phyloP scores from a whole-genome alignment of 2,113 vertebrate genomes.

The Charadrius vociferus region DNA sequence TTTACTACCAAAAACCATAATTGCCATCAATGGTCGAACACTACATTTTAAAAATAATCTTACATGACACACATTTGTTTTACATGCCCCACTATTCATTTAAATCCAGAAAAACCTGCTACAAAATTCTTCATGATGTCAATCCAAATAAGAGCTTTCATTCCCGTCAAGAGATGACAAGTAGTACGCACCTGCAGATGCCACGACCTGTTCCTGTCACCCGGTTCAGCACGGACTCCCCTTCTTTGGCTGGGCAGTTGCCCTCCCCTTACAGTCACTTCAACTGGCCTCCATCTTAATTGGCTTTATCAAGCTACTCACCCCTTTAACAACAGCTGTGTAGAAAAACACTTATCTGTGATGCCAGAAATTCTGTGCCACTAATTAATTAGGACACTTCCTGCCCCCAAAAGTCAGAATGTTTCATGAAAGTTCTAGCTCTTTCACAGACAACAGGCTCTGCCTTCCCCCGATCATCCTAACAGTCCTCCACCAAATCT shows the following conservation, averaged over 20 bases:
- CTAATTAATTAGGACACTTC: rapidly evolving
- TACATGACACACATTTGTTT: neutral
- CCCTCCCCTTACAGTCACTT: rapidly evolving
- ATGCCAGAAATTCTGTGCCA: neutral
- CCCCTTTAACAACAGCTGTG: too few relatives aligned
- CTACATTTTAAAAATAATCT: neutral
- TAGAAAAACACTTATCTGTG: neutral
- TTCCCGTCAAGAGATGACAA: rapidly evolving
- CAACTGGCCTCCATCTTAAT: rapidly evolving
- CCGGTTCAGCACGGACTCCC: neutral
- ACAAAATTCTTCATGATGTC: rapidly evolving
- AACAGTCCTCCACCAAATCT: too few relatives aligned
- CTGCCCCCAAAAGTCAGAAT: too few relatives aligned
- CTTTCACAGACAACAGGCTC: neutral
- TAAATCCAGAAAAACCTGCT: neutral
- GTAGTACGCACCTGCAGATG: neutral
- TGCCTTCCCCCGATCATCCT: neutral
- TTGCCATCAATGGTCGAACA: neutral
- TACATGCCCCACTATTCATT: rapidly evolving
- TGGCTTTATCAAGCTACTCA: neutral
- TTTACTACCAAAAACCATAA: neutral
- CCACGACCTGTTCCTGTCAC: rapidly evolving
- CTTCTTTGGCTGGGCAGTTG: neutral
- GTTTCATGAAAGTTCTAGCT: neutral
- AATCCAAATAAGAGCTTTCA: neutral